Evolutionary conservation across 2,797 vertebrate genomes (phyloP).

Genomic region (Clarias pachynema): DNA sequence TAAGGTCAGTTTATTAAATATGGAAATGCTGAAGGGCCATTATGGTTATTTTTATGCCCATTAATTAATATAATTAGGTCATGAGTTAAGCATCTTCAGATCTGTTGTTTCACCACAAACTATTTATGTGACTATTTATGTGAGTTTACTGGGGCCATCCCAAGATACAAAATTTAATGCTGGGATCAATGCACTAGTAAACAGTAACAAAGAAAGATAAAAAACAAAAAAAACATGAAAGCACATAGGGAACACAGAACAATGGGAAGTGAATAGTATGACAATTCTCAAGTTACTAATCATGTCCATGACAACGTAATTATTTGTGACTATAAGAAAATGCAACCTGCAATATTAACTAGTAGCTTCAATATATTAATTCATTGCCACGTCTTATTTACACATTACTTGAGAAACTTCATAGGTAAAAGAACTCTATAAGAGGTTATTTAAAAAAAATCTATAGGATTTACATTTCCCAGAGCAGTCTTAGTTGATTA

Average conservation of each 20-base stretch:
- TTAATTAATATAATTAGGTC: not conserved
- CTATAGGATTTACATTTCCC: not conserved
- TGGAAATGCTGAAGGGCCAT: not conserved
- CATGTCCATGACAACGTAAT: not conserved
- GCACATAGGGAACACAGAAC: not conserved
- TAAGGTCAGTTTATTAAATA: not conserved
- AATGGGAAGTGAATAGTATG: not conserved
- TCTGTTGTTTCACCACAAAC: not conserved
- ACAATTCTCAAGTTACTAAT: not conserved
- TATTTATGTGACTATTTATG: too few species aligned
- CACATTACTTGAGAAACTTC: not conserved
- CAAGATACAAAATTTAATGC: not conserved
- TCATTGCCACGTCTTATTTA: not conserved
- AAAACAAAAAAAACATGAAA: not conserved
- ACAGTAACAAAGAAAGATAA: not conserved
- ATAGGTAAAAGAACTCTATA: not conserved
- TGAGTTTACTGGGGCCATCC: not conserved
- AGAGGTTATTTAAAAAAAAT: not conserved
- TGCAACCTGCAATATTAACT: not conserved
- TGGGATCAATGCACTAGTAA: not conserved
- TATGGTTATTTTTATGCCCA: not conserved
- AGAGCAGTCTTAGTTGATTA: not conserved
- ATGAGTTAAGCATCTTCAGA: not conserved
- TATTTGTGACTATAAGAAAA: not conserved
- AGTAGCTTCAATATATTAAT: not conserved